Evolutionary conservation across 2,797 vertebrate species (phyloP), one percentile per base, ranked within the genome.

Genomic region (Labroides dimidiatus): DNA sequence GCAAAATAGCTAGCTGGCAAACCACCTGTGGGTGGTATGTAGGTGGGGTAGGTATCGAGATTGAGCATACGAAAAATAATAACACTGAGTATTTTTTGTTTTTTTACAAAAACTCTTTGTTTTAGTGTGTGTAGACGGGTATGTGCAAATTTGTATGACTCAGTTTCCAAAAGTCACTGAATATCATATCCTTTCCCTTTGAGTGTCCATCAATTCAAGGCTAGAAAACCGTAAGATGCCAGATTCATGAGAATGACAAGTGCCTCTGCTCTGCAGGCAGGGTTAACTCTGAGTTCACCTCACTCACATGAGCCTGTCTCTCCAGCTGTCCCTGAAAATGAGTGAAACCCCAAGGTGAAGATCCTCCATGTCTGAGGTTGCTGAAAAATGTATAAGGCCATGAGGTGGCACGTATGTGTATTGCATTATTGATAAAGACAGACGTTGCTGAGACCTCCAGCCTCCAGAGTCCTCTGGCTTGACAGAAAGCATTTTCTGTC

Each of bases 331-430:
- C 44, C 61, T 52, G 69, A 74, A 86, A 84, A 84, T 70, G 68
- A 77, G 60, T 33, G 23, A 42, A 75, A 74, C 65, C 76, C 65
- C 52, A 51, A 85, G 74, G 82, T 89, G 85, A 85, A 77, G 80
- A 87, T 72, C 77, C 73, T 85, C 76, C 69, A 75, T 87, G 81
- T 92, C 75, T 78, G 81, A 77, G 71, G 73, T 75, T 78, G 50
- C 81, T 93, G 87, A 91, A 94, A 93, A 88, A 93, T 94, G 88
- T 73, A 94, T 91, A 80, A 82, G 84, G 82, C 72, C 80, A 60
- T 68, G 61, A 79, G 82, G 82, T 77, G 75, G 81, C 84, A 85
- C 76, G 42, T 79, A 76, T 88, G 86, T 89, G 83, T 60, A 44
- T 63, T 90, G 88, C 90, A 93, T 93, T 89, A 90, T 89, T 91